Evolutionary conservation across 2,113 vertebrate species (phyloP).

Genomic region (Embiotoca jacksoni): DNA sequence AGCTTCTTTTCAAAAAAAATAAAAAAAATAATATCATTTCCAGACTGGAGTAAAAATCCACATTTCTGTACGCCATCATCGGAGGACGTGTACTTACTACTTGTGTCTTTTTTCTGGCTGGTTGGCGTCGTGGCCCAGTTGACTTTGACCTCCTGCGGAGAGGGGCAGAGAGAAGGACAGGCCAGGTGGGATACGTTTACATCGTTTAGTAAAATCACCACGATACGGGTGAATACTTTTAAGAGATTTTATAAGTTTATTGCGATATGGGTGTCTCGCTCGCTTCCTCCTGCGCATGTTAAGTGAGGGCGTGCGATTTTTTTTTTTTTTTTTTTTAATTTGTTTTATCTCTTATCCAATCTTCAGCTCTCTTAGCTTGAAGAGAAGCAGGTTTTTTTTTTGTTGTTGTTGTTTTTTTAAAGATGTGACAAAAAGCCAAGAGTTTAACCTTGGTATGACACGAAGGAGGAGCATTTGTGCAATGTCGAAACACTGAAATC

Average conservation of each 20-base stretch:
- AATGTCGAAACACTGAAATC: too few relatives aligned
- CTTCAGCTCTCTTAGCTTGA: background rate
- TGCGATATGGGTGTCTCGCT: too few relatives aligned
- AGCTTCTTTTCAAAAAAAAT: background rate
- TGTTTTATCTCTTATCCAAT: background rate
- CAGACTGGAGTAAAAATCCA: background rate
- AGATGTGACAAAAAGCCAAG: too few relatives aligned
- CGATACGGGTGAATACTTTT: background rate
- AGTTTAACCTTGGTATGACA: too few relatives aligned
- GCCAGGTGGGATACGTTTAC: conserved; percentile 71
- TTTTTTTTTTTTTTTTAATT: too few relatives aligned
- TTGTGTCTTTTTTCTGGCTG: conserved; percentile 99
- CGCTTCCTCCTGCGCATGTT: too few relatives aligned
- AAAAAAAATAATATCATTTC: background rate
- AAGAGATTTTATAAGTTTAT: too few relatives aligned
- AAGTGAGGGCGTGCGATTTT: too few relatives aligned
- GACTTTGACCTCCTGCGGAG: conserved; percentile 96
- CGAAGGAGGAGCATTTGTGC: too few relatives aligned
- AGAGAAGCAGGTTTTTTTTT: background rate
- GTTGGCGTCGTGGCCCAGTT: conserved; percentile 99
- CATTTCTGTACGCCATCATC: background rate
- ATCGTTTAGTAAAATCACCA: conserved; percentile 42
- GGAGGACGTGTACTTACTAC: conserved; percentile 90
- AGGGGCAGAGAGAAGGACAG: conserved; percentile 56
- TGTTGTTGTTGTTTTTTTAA: too few relatives aligned